These are phyloP conservation scores for Hybos culiciformis DNA, from an alignment of 2,888 invertebrate genomes.

Conservation along the genomic window DNA sequence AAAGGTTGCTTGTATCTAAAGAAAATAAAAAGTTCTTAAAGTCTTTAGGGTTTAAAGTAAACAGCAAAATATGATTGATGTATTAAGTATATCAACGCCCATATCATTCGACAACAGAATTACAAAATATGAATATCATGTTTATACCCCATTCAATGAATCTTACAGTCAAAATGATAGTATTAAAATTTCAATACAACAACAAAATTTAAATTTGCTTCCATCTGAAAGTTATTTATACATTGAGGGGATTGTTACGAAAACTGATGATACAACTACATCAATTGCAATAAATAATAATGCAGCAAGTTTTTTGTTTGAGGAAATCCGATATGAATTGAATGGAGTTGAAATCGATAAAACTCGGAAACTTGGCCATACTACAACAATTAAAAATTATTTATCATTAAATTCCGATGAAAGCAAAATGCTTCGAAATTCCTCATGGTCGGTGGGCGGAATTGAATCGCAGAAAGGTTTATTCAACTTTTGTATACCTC, in stretches of 20 bases:
- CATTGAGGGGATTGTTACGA: constrained; percentile 16
- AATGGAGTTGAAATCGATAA: constrained; percentile 22
- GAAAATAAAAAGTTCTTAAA: no score
- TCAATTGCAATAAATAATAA: no score
- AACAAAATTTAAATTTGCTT: no score
- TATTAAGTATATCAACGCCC: constrained; percentile 6
- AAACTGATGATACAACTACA: no score
- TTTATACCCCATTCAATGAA: no score
- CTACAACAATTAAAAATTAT: constrained; percentile 23
- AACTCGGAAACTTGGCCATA: constrained; percentile 22
- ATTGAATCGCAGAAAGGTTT: no score
- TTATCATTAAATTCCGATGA: constrained; percentile 18
- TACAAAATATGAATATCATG: constrained; percentile 17
- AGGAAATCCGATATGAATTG: constrained; percentile 21
- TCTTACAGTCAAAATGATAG: constrained; percentile 23
- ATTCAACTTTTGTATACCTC: constrained; percentile 23
- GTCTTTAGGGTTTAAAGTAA: no score
- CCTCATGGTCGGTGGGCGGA: constrained; percentile 16
- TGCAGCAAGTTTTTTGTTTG: no score
- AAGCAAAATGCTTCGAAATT: constrained; percentile 16
- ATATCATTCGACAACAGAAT: constrained; percentile 17
- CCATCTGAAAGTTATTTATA: constrained; percentile 22
- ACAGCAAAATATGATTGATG: no score
- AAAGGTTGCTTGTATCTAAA: constrained; percentile 5
- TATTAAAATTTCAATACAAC: constrained; percentile 18